A percentile compares a stretch with the other conserved stretches of the same genome.
Evolutionary conservation across 1,140 invertebrate genomes (phyloP).

Genomic region (Adoxophyes honmai): DNA sequence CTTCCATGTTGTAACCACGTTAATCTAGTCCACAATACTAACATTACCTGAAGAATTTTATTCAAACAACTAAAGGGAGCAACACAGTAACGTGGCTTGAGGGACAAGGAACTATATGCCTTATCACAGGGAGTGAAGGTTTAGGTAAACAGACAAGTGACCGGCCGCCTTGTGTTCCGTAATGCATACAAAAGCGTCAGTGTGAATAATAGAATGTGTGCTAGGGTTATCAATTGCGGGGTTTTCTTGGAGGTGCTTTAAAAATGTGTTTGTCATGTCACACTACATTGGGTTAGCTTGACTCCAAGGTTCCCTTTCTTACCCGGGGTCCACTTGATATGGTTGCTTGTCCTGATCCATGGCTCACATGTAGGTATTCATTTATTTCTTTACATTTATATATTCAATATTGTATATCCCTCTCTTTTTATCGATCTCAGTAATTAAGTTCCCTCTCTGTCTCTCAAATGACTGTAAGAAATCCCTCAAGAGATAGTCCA

Average conservation of each 20-base stretch:
- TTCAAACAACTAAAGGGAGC: neutral
- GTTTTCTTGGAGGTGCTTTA: neutral
- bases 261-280: too few species aligned
- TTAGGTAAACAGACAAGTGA: neutral
- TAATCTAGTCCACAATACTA: neutral
- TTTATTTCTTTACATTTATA: too few species aligned
- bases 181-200: constrained; percentile 9
- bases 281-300: too few species aligned
- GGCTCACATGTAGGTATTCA: too few species aligned
- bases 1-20: neutral
- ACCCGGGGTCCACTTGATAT: too few species aligned
- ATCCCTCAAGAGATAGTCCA: too few species aligned
- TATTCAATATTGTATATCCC: too few species aligned
- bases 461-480: too few species aligned
- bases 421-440: too few species aligned
- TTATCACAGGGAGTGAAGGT: neutral
- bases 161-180: neutral
- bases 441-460: too few species aligned
- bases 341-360: too few species aligned
- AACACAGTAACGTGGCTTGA: neutral
- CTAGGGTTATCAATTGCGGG: neutral
- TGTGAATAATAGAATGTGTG: constrained; percentile 7
- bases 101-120: neutral
- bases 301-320: too few species aligned
- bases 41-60: constrained; percentile 5